Evolutionary conservation across 2,797 vertebrate genomes (phyloP), one percentile per base, ranked within the genome.

Genomic region (Antennarius maculatus): DNA sequence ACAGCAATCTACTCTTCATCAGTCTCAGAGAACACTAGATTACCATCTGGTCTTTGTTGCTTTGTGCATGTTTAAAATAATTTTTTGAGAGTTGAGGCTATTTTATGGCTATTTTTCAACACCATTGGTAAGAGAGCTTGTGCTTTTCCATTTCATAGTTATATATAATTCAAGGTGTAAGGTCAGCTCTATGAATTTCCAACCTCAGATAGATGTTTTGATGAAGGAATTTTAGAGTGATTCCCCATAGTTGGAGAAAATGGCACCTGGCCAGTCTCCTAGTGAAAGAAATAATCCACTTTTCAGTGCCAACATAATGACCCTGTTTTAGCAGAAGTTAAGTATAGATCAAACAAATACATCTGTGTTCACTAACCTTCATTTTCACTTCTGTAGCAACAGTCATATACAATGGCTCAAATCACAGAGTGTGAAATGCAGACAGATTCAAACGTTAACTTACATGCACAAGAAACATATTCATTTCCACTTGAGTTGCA

Each of bases 151-250:
- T 46, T 46, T n/a, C 16, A n/a, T 10, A 23, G 47, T 69, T 60
- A 73, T 72, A 57, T 76, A 73, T 64, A 69, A 73, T 79, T 81
- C 54, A 73, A 58, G 54, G 50, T 74, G 61, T 66, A 1, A 8
- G 31, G 23, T 41, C 12, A 76, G 46, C 60, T 2, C 1, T 27
- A 8, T 56, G 6, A n/a, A 63, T 48, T 51, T 13, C 50, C 43
- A 72, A 37, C 39, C 27, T 34, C 12, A 16, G 23, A 18, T 18
- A 8, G 31, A 34, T 34, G 31, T 34, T 43, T 47, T 48, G 7
- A 64, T 43, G 23, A 16, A 15, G n/a, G 59, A 3, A 46, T 41
- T 48, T 43, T 58, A 5, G 6, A 42, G 14, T 29, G 51, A 16
- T 13, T 46, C 2, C 46, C 16, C 42, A 43, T 16, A 43, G 42